Evolutionary conservation across 2,888 invertebrate species (phyloP), one percentile per base, ranked within the genome.

Genomic region (Phymatocera aterrima): DNA sequence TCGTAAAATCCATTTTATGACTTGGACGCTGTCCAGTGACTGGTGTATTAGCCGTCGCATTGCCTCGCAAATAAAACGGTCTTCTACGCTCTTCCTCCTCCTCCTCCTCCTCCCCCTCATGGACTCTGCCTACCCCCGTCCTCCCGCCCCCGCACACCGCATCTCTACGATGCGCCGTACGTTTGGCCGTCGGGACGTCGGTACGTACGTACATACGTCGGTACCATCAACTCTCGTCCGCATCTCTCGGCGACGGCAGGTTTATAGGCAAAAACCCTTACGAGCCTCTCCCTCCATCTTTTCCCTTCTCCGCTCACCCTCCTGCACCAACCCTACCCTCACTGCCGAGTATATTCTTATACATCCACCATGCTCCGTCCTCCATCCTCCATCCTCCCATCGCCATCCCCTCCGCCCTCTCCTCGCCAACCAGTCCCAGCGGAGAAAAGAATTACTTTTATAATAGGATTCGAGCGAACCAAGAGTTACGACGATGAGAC

Each of bases 21-120:
- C 88, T 89, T 89, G 89, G 89, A 89, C 89, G 86, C 85, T 89
- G 89, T 90, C 89, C 89, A 90, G 89, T 89, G 89, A 89, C 88
- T 88, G 89, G 88, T 89, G 87, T 88, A 90, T 90, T 90, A 90
- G 89, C 88, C 88, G 85, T 88, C 87, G 88, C 87, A 88, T 88
- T 88, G 88, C 87, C 88, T 88, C 86, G 87, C 88, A 88, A 89
- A 89, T 89, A 89, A 89, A 89, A 88, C 85, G 86, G 88, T 87
- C 87, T 86, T 84, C 87, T 85, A 46, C 72, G 28, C 37, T 46
- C 43, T 48, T 74, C 40, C 40, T 57, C 57, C 12, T 40, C 57
- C 43, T 57, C 72, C 72, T 34, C 15, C 51, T 80, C 10, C 24
- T 51, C 72, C 18, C 15, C 51, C 79, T 6, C 24, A 72, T 8